A percentile compares a stretch with the other conserved stretches of the same genome.
These are phyloP conservation scores for Psittacara wagleri DNA, from an alignment of 2,113 vertebrate species.

Conservation along the genomic window DNA sequence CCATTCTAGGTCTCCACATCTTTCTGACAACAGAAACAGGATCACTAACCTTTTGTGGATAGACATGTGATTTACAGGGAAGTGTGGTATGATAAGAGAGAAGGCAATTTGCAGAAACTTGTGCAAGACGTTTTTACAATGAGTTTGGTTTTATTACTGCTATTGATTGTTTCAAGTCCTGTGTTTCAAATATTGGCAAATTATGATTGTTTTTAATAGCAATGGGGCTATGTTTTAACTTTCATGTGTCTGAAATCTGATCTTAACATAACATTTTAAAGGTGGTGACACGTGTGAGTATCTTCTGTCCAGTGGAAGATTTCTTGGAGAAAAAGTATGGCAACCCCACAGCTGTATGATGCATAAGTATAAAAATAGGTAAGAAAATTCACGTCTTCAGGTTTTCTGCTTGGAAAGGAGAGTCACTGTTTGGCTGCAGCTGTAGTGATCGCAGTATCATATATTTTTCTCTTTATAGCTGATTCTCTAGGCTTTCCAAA, in stretches of 20 bases:
- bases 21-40: background rate
- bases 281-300: constrained; percentile 92
- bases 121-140: background rate
- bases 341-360: constrained; percentile 99
- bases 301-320: constrained; percentile 93
- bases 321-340: constrained; percentile 94
- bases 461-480: background rate
- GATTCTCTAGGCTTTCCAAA: background rate
- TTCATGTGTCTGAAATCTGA: background rate
- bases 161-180: background rate
- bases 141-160: background rate
- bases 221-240: background rate
- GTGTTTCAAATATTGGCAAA: background rate
- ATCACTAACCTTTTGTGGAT: background rate
- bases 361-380: constrained; percentile 95
- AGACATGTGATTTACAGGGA: background rate
- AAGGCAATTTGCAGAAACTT: background rate
- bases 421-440: background rate
- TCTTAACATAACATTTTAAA: constrained; percentile 51
- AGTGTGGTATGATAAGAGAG: background rate
- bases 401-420: background rate
- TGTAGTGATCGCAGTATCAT: background rate
- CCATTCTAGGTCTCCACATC: background rate
- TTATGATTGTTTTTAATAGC: background rate
- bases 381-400: constrained; percentile 44